Evolutionary conservation across 2,888 invertebrate genomes (phyloP).

Genomic region (Caenorhabditis panamensis): DNA sequence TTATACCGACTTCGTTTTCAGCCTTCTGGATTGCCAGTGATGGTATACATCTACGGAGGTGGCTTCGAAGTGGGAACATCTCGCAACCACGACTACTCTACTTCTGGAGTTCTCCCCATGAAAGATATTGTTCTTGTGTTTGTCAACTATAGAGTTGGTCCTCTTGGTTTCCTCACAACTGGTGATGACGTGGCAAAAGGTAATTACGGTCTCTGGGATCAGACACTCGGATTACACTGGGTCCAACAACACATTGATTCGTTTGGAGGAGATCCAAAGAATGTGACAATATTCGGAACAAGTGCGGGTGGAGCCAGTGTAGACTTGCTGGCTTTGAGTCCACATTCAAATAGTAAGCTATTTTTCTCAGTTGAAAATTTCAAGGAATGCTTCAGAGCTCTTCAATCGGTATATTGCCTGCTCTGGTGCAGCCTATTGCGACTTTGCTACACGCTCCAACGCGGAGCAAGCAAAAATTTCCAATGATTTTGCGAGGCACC

Average conservation of each 20-base stretch:
- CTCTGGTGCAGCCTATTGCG: conserved; percentile 32
- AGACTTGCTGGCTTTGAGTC: conserved; percentile 67
- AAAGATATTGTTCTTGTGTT: conserved; percentile 75
- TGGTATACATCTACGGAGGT: conserved; percentile 33
- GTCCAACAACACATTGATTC: conserved; percentile 75
- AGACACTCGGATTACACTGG: conserved; percentile 77
- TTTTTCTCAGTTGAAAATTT: background rate
- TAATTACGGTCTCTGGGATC: conserved; percentile 78
- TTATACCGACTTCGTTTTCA: conserved; percentile 3
- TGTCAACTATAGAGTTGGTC: conserved; percentile 75
- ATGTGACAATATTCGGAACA: conserved; percentile 78
- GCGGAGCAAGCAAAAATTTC: conserved; percentile 34
- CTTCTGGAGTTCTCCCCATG: conserved; percentile 68
- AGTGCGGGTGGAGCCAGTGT: conserved; percentile 72
- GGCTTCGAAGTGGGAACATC: conserved; percentile 27
- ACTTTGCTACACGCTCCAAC: conserved; percentile 23
- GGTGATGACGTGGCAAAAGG: conserved; percentile 61
- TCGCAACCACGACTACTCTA: conserved; percentile 21
- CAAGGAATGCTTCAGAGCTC: conserved; percentile 10
- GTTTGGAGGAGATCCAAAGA: conserved; percentile 77
- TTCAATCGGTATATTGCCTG: conserved; percentile 33
- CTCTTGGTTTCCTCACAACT: conserved; percentile 71
- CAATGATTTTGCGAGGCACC: conserved; percentile 51
- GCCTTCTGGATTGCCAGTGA: conserved; percentile 28
- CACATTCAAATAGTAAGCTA: conserved; percentile 65